phyloP scores from a whole-genome alignment of 2,113 vertebrate species.

The Heterotilapia buettikoferi region DNA sequence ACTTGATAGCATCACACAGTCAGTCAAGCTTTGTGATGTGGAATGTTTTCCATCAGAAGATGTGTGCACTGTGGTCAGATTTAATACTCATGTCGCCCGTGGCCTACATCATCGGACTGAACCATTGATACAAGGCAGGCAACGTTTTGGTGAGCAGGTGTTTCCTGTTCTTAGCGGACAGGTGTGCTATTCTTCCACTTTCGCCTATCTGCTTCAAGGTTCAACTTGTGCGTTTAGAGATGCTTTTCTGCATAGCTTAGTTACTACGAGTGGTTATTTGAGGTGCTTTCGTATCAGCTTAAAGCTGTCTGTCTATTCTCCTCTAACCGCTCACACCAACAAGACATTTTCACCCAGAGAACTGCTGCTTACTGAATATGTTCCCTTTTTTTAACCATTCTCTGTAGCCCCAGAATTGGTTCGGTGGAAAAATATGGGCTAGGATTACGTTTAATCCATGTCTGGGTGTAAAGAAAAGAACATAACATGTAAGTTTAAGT shows the following conservation, averaged over 20 bases:
- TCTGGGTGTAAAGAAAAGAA: background rate
- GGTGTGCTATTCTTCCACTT: rapidly evolving
- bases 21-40: background rate
- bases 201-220: background rate
- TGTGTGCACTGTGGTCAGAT: background rate
- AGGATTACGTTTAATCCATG: background rate
- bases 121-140: background rate
- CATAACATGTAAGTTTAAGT: background rate
- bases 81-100: background rate
- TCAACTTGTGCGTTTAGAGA: rapidly evolving
- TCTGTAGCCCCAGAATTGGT: background rate
- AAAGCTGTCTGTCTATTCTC: background rate
- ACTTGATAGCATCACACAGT: background rate
- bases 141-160: background rate
- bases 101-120: rapidly evolving
- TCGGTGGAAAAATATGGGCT: rapidly evolving
- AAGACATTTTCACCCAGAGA: background rate
- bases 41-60: background rate
- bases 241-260: background rate
- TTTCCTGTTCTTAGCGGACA: background rate
- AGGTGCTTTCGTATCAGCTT: background rate
- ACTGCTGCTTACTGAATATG: background rate
- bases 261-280: background rate
- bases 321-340: background rate
- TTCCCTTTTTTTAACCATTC: background rate